These are phyloP conservation scores for Drosophila mayri DNA, from an alignment of 1,140 invertebrate genomes.

Conservation along the genomic window DNA sequence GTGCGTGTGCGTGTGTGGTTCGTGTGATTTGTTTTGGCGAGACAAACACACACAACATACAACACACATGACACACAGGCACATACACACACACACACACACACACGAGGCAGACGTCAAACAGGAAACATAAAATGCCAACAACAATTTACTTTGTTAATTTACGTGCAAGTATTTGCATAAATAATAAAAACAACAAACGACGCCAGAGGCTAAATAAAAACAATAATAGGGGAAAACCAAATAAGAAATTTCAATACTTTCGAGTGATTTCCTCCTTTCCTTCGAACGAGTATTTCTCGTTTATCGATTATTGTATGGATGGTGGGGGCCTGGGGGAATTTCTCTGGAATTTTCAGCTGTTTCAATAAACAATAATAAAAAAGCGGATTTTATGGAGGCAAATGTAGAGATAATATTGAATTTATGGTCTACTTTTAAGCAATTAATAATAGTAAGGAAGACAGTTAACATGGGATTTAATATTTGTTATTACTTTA, in stretches of 20 bases:
- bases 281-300: neutral
- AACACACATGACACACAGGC: constrained; percentile 63
- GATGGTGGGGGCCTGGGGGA: neutral
- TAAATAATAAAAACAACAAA: constrained; percentile 58
- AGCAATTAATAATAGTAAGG: neutral
- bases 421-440: neutral
- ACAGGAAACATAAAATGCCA: constrained; percentile 66
- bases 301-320: constrained; percentile 9
- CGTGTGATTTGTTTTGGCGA: constrained; percentile 75
- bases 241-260: constrained; percentile 17
- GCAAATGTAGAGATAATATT: neutral
- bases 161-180: constrained; percentile 74
- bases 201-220: neutral
- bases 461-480: no score
- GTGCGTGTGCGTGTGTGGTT: constrained; percentile 36
- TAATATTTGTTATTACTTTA: no score
- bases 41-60: constrained; percentile 74
- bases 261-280: constrained; percentile 10
- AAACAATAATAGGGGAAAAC: constrained; percentile 17
- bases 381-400: neutral
- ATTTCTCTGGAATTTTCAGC: constrained; percentile 1
- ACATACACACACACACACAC: constrained; percentile 74
- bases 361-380: constrained; percentile 18
- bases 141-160: constrained; percentile 78
- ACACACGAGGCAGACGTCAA: constrained; percentile 24